Evolutionary conservation across 1,140 invertebrate species (phyloP), one percentile per base, ranked within the genome.

Genomic region (Drosophila takahashii): DNA sequence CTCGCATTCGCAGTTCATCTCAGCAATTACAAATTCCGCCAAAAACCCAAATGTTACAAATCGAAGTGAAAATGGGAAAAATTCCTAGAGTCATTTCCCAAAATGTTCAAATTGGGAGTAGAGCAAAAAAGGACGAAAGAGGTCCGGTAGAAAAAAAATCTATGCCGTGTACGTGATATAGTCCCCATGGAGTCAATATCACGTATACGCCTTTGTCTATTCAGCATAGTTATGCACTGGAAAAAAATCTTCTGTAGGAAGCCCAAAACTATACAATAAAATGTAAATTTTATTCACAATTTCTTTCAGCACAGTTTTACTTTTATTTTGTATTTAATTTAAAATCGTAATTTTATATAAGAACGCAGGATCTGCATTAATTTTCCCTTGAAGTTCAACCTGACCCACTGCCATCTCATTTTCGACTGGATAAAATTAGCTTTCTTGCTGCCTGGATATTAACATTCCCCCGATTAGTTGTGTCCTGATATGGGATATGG

Each of bases 381-480:
- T 18, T 29, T 16, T 13, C 5, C 7, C 15, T 48, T 15, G 7
- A 48, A 29, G 26, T 4, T 4, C 9, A 11, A 3, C 4, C 1
- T 1, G 9, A 18, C 3, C 0, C 3, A n/a, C 0, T 27, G 8
- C 1, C 37, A 16, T 26, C 10, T 10, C 8, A 15, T 22, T 29
- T 29, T 29, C 10, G n/a, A 15, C 15, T 1, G 27, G 32, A 29
- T 51, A 10, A n/a, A n/a, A 41, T 53, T 36, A 8, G 11, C 32
- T 8, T 11, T 16, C 3, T 51, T 8, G 1, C 51, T 5, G 48
- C 3, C 22, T 52, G 4, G 26, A 34, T 10, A 60, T 60, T 47
- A 59, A 9, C 42, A 47, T 60, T 47, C 42, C 22, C 22, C 11
- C 34, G 10, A 65, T 61, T 48, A 66, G 22, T 47, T 48, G 10